Evolutionary conservation across 1,140 invertebrate genomes (phyloP).

Genomic region (Trigoniulus corallinus): DNA sequence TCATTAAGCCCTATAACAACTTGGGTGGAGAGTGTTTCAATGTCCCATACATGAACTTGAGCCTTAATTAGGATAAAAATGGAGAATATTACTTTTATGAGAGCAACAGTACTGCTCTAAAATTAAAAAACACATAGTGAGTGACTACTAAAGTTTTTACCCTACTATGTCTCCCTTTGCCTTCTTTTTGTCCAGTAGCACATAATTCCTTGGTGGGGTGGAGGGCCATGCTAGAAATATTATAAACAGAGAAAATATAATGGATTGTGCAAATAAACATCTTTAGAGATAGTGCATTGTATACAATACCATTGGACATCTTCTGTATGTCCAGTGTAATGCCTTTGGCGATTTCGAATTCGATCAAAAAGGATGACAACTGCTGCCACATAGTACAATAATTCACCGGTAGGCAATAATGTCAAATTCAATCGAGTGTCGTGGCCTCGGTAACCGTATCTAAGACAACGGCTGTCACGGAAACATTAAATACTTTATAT

Average conservation of each 20-base stretch:
- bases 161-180: slow-evolving; percentile 13
- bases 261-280: no score
- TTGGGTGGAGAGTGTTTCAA: slow-evolving; percentile 72
- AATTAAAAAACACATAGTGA: slow-evolving; percentile 4
- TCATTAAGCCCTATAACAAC: slow-evolving; percentile 84
- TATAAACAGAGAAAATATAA: not conserved
- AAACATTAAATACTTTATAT: slow-evolving; percentile 4
- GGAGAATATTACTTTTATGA: not conserved
- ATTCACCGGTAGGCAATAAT: slow-evolving; percentile 77
- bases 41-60: slow-evolving; percentile 87
- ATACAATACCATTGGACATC: slow-evolving; percentile 50
- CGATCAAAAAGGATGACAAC: slow-evolving; percentile 80
- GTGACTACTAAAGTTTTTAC: slow-evolving; percentile 25
- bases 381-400: slow-evolving; percentile 81
- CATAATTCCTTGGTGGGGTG: slow-evolving; percentile 80
- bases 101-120: not conserved
- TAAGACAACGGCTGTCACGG: slow-evolving; percentile 25
- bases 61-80: slow-evolving; percentile 37
- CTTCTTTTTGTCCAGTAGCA: slow-evolving; percentile 61
- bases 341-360: slow-evolving; percentile 74
- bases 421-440: slow-evolving; percentile 75
- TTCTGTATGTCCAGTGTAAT: slow-evolving; percentile 85
- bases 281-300: no score
- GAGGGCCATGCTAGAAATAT: slow-evolving; percentile 51
- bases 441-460: slow-evolving; percentile 79